Base-by-base conservation (phyloP, 2,113 vertebrate genomes). In the Mesoclemmys tuberculata region DNA sequence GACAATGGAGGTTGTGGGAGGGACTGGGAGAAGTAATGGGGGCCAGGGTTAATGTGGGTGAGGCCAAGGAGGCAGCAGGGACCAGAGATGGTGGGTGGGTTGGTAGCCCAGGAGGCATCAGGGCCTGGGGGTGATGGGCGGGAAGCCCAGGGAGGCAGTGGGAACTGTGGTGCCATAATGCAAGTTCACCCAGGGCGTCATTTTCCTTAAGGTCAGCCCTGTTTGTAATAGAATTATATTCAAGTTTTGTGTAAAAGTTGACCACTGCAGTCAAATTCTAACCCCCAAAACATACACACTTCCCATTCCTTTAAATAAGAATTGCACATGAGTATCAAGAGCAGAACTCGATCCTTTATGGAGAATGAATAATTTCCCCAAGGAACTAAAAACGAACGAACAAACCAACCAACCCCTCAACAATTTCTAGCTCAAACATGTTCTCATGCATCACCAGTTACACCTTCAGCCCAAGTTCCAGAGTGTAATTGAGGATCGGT, bases 271-370 rank as follows among this genome's bases (percentile, higher is more conserved):
- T 54, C 0, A 81, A 89, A 68, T 8, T 83, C n/a, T 52, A 91
- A 81, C 35, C 90, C 27, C 8, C 52, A 82, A 78, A 83, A 38
- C 13, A 48, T 51, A 89, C 3, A 55, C 3, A 48, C 44, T 29
- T 1, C 9, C 71, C 88, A 64, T 91, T 68, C 6, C 2, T 64
- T 54, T 85, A 41, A 81, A 80, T 29, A 29, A 38, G 8, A 82
- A 94, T 58, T 68, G 95, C 80, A 92, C 89, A 83, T 35, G 85
- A 90, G 26, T 78, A 90, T 24, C 80, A 82, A 52, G 84, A 7
- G 51, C 22, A 19, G 88, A 92, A 54, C 1, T 14, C 64, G 64
- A 71, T 64, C 29, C 41, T 24, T 68, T 6, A 71, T 27, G 8
- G 8, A 3, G 2, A 3, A 29, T 77, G 58, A 54, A 46, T 10